phyloP scores from a whole-genome alignment of 1,140 invertebrate species.

The Pantala flavescens region DNA sequence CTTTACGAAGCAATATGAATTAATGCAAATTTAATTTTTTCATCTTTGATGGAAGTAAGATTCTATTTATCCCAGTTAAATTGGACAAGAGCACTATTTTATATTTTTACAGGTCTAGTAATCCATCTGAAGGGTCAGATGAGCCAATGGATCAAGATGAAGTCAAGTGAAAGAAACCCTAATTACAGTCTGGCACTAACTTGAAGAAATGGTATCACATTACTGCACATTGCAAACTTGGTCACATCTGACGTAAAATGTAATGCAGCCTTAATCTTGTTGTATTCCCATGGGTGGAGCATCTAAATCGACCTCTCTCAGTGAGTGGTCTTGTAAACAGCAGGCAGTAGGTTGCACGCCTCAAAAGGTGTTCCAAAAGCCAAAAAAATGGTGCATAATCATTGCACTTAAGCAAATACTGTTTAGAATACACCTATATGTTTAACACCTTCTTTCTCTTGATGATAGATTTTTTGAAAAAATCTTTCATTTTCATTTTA shows the following conservation, averaged over 20 bases:
- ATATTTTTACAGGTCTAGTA: background rate
- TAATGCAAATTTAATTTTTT: no score
- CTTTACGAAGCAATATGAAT: no score
- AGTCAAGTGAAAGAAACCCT: conserved; percentile 34
- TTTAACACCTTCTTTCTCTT: no score
- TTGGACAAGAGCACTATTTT: no score
- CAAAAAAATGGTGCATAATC: background rate
- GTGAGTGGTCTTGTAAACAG: background rate
- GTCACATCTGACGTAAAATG: background rate
- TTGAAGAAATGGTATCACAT: background rate
- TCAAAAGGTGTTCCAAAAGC: background rate
- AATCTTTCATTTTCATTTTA: no score
- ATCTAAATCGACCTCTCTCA: background rate
- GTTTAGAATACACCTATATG: no score
- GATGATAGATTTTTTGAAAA: no score
- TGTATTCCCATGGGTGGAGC: background rate
- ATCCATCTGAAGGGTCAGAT: conserved; percentile 49
- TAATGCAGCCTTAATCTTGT: background rate
- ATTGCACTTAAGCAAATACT: background rate
- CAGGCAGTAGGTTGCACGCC: background rate
- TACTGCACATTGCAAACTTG: background rate
- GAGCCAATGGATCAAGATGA: conserved; percentile 78
- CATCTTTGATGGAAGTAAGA: no score
- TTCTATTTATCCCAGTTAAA: no score
- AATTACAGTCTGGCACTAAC: background rate